These are phyloP conservation scores for Uropetala carovei DNA, from an alignment of 2,888 invertebrate genomes.

Conservation along the genomic window DNA sequence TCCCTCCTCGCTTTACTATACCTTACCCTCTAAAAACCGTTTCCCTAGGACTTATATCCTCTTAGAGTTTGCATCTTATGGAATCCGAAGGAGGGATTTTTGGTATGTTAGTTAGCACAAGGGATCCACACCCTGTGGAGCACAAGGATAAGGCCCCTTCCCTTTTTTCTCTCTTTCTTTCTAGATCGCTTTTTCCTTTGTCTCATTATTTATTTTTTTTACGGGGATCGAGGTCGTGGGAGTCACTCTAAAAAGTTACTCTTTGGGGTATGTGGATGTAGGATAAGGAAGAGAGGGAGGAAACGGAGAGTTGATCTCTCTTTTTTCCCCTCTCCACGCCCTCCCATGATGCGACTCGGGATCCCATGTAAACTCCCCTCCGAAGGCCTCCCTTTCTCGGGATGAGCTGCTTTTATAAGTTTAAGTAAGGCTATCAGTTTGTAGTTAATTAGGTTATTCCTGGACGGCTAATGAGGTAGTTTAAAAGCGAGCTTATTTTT, in stretches of 20 bases:
- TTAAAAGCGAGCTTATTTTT: neutral
- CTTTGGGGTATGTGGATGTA: neutral
- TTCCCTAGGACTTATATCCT: neutral
- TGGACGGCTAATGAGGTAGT: neutral
- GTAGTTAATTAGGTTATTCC: neutral
- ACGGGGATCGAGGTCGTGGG: neutral
- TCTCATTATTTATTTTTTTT: neutral
- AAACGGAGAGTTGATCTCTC: neutral
- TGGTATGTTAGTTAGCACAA: too few species aligned
- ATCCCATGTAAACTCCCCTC: neutral
- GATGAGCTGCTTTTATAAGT: slow-evolving; percentile 27
- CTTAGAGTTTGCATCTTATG: slow-evolving; percentile 5
- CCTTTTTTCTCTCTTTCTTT: neutral
- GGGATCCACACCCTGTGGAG: too few species aligned
- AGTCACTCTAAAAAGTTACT: neutral
- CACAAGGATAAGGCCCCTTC: too few species aligned
- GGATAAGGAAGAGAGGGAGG: neutral
- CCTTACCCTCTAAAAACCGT: neutral
- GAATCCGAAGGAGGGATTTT: neutral
- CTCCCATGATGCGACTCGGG: neutral
- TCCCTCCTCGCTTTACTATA: neutral
- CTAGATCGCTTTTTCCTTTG: neutral
- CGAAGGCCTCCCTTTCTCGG: neutral
- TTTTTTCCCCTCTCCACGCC: neutral
- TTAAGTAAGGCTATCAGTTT: neutral